phyloP scores from a whole-genome alignment of 2,113 vertebrate genomes.

The Nipponia nippon region DNA sequence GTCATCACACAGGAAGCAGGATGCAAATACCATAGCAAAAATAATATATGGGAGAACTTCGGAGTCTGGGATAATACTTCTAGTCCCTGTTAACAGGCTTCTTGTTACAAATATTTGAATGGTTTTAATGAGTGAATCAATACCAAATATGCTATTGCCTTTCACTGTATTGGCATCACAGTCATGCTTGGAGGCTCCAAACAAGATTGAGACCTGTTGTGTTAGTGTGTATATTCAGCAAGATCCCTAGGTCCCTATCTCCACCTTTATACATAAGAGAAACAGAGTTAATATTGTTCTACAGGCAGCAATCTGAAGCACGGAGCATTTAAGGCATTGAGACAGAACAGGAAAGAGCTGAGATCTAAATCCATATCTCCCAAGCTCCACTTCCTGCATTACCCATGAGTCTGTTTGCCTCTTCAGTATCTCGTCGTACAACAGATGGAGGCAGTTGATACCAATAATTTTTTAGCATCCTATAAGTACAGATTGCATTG shows the following conservation, averaged over 20 bases:
- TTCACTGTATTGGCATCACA: not conserved
- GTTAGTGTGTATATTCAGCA: not conserved
- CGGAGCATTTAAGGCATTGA: not conserved
- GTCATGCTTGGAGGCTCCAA: not conserved
- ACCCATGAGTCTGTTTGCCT: not conserved
- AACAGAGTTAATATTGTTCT: not conserved
- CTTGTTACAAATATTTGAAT: not conserved
- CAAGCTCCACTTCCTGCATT: not conserved
- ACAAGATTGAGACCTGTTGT: not conserved
- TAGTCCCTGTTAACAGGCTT: not conserved
- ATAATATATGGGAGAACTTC: not conserved
- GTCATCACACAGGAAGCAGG: constrained; percentile 31
- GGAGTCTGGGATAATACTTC: not conserved
- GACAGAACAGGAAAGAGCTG: not conserved
- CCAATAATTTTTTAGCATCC: constrained; percentile 2
- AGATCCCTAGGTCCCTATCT: not conserved
- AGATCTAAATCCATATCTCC: not conserved
- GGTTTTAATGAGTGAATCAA: not conserved
- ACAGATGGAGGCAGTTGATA: constrained; percentile 1
- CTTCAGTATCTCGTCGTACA: not conserved
- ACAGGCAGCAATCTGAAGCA: not conserved
- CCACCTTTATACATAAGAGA: not conserved
- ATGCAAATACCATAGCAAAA: not conserved
- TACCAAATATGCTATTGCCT: not conserved
- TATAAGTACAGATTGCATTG: constrained; percentile 36